A percentile compares a stretch with the other conserved stretches of the same genome.
phyloP scores from a whole-genome alignment of 1,140 invertebrate species.

The Micrasema minimum region DNA sequence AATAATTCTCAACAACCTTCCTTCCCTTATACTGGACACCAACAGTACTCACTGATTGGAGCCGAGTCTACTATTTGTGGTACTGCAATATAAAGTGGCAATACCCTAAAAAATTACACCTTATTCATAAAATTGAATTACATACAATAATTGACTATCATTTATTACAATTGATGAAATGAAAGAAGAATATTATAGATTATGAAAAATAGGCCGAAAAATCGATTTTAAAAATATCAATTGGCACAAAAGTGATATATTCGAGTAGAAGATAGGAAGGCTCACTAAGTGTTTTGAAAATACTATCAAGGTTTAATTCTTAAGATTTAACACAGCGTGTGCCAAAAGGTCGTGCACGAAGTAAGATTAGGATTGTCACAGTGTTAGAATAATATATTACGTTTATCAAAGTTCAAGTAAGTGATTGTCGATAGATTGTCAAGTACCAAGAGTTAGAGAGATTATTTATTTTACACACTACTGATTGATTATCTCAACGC shows the following conservation, averaged over 20 bases:
- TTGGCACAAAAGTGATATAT: conserved; percentile 17
- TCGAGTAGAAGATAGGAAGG: conserved; percentile 10
- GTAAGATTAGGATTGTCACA: conserved; percentile 46
- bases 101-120: conserved; percentile 17
- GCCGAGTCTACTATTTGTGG: conserved; percentile 7
- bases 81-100: conserved; percentile 42
- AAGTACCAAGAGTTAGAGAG: conserved; percentile 51
- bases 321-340: conserved; percentile 45
- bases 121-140: conserved; percentile 13
- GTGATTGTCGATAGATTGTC: conserved; percentile 54
- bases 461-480: conserved; percentile 49
- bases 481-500: conserved; percentile 54
- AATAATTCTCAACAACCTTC: too few relatives aligned
- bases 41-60: not conserved
- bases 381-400: conserved; percentile 42
- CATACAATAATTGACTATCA: conserved; percentile 43
- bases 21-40: too few relatives aligned
- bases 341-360: conserved; percentile 45
- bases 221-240: conserved; percentile 32
- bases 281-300: conserved; percentile 23
- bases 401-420: conserved; percentile 45
- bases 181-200: conserved; percentile 15
- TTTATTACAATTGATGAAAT: conserved; percentile 40
- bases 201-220: conserved; percentile 46
- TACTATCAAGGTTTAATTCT: conserved; percentile 24